Base-by-base conservation (phyloP, 2,888 invertebrate genomes). In the Amphipyra tragopoginis region DNA sequence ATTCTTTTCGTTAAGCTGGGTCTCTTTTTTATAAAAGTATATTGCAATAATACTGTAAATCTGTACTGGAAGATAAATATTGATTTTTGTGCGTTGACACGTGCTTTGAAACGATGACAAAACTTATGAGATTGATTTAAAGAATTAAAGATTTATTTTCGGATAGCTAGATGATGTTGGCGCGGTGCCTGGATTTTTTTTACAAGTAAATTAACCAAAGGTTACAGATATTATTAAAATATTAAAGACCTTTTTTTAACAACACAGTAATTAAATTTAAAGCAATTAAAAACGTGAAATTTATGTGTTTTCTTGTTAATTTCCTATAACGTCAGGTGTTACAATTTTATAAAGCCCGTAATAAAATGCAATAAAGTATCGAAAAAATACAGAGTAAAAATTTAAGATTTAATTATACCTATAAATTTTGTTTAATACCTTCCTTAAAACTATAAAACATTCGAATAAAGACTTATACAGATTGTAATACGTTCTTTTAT, bases 381-480 rank as follows among this genome's bases (percentile, higher is more conserved):
- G 48, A 45, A 38, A 21, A 8, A 59, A 69, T 43, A 62, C 54
- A 15, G 8, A 11, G 54, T 51, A 40, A 53, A 54, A 50, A 55
- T 39, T 65, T 55, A 14, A 59, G 14, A 45, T 59, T 65, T 65
- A 61, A 77, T 61, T 45, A 33, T 8, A 5, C 0, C n/a, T 26
- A 63, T 77, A 77, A 74, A 75, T 80, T 71, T 34, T 40, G 0
- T 61, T 72, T 70, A 52, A 65, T 38, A 54, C 59, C 50, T 75
- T 75, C 65, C 51, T 69, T 65, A 15, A 49, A 53, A 52, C 55
- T 43, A 54, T 77, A 67, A 70, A 79, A 70, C 61, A 67, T 59
- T 44, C 15, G 36, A 57, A 48, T 52, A 55, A 53, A 59, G 36
- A 51, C 38, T 63, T 53, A 36, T 48, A 63, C 7, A 51, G 33